Base-by-base conservation (phyloP, 1,140 invertebrate species). In the Rhopalosiphum padi region DNA sequence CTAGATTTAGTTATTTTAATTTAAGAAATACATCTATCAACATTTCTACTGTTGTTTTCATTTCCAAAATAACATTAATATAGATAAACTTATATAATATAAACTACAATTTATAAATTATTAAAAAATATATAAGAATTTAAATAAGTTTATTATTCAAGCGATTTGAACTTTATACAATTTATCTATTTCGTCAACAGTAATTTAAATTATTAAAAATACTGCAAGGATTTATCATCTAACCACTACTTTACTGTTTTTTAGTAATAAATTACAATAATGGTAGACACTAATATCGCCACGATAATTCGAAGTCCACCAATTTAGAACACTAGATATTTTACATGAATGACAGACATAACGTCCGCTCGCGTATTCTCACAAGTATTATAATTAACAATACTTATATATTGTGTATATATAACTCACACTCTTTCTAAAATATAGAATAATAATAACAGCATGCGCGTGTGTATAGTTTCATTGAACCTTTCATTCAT, bases 401-500 rank as follows among this genome's bases (percentile, higher is more conserved):
- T 77, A 15, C 15, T n/a, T 77, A 68, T 18, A n/a, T 60, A 77
- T 21, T 30, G 23, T 77, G 18, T 77, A 77, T 77, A n/a, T 77
- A 77, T 77, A 77, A 77, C 60, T 77, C 60, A 77, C 60, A 77
- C 1, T 11, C 8, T 46, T 11, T 46, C 11, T 46, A 46, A n/a
- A 77, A 77, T 77, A 77, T 68, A 8, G 18, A 77, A 77, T 68
- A 11, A 60, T 68, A 68, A 68, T 68, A 68, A 68, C 30, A 68
- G 30, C 60, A 6, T n/a, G 60, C 15, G 30, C 7, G 15, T 77
- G 60, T n/a, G 60, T 77, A 21, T 77, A 18, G 60, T 77, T n/a
- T 8, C 86, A 30, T 87, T 30, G 86, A 43, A 87, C 86, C 41
- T 87, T 87, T 87, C 30, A 87, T 87, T 87, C 86, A 48, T n/a